These are phyloP conservation scores for Catocala nupta DNA, from an alignment of 2,888 invertebrate species.

Conservation along the genomic window DNA sequence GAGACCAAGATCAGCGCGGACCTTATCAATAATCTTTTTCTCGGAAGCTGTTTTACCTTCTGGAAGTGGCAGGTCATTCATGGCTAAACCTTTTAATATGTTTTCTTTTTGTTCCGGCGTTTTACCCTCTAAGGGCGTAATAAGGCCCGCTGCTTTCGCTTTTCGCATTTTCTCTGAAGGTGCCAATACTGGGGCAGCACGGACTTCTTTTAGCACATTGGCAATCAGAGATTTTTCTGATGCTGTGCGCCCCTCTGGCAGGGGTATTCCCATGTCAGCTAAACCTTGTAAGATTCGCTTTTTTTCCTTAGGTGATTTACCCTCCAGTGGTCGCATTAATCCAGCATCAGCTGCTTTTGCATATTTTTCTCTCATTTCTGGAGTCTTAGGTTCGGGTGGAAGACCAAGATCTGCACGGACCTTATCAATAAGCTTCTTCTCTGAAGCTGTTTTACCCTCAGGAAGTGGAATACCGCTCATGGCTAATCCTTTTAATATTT, in stretches of 20 bases:
- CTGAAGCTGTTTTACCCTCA: no score
- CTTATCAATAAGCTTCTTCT: no score
- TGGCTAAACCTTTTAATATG: constrained; percentile 31
- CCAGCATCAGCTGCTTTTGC: constrained; percentile 52
- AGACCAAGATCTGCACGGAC: no score
- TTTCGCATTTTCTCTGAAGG: no score
- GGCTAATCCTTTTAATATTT: background rate
- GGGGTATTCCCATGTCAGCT: constrained; percentile 26
- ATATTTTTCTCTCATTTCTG: no score
- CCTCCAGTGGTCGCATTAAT: constrained; percentile 18
- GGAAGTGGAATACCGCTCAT: no score
- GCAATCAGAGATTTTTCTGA: background rate
- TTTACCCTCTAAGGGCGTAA: constrained; percentile 9
- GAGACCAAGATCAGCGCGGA: constrained; percentile 25
- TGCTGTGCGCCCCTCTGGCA: constrained; percentile 32
- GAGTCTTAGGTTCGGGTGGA: no score
- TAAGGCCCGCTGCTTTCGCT: no score
- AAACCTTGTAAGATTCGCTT: constrained; percentile 33
- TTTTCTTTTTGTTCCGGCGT: constrained; percentile 51
- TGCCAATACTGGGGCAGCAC: no score
- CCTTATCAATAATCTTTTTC: constrained; percentile 19
- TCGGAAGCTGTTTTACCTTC: constrained; percentile 33
- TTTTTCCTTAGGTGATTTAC: constrained; percentile 19
- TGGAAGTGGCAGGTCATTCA: constrained; percentile 24
- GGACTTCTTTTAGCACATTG: no score